These are phyloP conservation scores for Berghia stephanieae DNA, from an alignment of 1,140 invertebrate genomes.

Conservation along the genomic window DNA sequence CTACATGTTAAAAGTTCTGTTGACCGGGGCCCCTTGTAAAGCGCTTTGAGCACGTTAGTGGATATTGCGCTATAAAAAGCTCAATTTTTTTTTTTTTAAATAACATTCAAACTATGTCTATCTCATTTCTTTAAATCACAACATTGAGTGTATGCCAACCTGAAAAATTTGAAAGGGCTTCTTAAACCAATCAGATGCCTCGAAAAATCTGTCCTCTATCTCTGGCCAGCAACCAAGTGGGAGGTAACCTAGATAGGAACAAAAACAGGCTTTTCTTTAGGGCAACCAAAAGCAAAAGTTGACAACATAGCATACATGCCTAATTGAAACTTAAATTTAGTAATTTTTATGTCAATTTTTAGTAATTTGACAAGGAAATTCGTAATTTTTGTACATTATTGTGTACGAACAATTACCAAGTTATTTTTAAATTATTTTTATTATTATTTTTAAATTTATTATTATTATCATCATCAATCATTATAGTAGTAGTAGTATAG, in stretches of 20 bases:
- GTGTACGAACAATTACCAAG: too few species aligned
- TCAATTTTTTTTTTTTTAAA: too few species aligned
- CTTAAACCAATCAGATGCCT: conserved; percentile 99
- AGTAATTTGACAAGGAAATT: too few species aligned
- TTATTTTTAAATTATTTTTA: too few species aligned
- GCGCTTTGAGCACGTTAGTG: too few species aligned
- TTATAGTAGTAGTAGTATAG: neutral
- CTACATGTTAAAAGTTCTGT: conserved; percentile 90
- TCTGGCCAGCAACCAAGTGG: conserved; percentile 94
- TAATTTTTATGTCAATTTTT: too few species aligned
- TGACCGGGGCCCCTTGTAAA: too few species aligned
- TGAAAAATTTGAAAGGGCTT: conserved; percentile 91
- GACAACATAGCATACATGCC: neutral
- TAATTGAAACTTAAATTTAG: too few species aligned
- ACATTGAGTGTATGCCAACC: conserved; percentile 70
- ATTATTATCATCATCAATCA: neutral
- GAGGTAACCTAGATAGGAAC: conserved; percentile 71
- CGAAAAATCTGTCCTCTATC: conserved; percentile 97
- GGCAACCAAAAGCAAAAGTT: neutral
- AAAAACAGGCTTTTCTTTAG: neutral
- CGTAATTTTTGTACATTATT: too few species aligned
- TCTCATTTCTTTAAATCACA: conserved; percentile 98
- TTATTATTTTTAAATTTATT: too few species aligned
- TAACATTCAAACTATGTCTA: conserved; percentile 97
- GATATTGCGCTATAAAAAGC: too few species aligned